Base-by-base conservation (phyloP, 2,888 invertebrate species). In the Lomographa bimaculata region DNA sequence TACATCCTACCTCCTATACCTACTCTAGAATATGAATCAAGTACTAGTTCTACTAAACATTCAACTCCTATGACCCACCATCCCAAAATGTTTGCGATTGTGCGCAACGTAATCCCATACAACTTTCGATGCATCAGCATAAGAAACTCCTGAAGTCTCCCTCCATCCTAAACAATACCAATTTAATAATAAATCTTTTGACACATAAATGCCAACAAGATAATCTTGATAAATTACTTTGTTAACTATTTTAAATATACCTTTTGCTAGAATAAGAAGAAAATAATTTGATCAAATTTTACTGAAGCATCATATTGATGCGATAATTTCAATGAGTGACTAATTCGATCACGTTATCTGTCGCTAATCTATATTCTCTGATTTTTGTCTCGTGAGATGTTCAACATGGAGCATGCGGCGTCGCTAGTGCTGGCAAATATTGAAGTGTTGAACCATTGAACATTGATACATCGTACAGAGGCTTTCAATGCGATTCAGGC, bases 301-400 rank as follows among this genome's bases (percentile, higher is more conserved):
- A n/a, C n/a, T n/a, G n/a, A n/a, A n/a, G n/a, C n/a, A n/a, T n/a
- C n/a, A n/a, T n/a, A n/a, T n/a, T n/a, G n/a, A n/a, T n/a, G n/a
- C n/a, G n/a, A n/a, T n/a, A n/a, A 19, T 7, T 7, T n/a, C 17
- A 6, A 17, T 17, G 10, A 21, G 8, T 24, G 23, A 26, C 7
- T 25, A 23, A 7, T 21, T 17, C 23, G 16, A 7, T 9, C 18
- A 18, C 17, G 18, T 3, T 8, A 20, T 7, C 5, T 9, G 4
- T 6, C 9, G 10, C 11, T 7, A 14, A 7, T n/a, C 28, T 3
- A 20, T 26, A 19, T 44, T 36, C 9, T 79, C 87, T 89, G 89
- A 87, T 78, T 89, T 89, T 87, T 89, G 89, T 89, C 89, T 89
- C 89, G 89, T 89, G 87, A 89, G 89, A 87, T 89, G 80, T 78